A percentile compares a stretch with the other conserved stretches of the same genome.
Conservation (phyloP, 2,888 invertebrate genomes). For the Cacoxenus indagator region DNA sequence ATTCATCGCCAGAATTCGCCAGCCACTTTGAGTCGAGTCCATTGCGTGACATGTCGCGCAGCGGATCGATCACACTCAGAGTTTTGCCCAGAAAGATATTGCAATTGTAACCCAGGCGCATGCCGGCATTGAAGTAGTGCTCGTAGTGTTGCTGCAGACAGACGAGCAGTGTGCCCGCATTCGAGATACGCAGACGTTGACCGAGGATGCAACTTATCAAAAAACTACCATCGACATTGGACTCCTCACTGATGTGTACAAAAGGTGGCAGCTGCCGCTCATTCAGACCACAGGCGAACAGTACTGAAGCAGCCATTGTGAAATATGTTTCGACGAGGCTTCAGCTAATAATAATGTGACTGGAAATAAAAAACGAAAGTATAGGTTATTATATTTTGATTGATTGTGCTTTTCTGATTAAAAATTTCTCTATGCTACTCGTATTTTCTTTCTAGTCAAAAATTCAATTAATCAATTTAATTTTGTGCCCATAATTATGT, state of each 20-base stretch:
- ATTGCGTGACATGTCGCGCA: conserved; percentile 71
- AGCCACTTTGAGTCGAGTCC: conserved; percentile 67
- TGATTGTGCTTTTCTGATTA: too few relatives aligned
- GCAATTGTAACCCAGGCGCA: conserved; percentile 81
- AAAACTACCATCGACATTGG: conserved; percentile 81
- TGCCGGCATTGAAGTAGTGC: conserved; percentile 82
- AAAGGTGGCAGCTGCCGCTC: conserved; percentile 74
- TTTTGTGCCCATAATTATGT: neutral
- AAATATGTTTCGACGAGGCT: neutral
- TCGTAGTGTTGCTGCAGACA: conserved; percentile 79
- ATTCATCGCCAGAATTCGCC: conserved; percentile 55
- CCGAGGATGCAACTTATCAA: conserved; percentile 78
- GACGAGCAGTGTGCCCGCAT: conserved; percentile 75
- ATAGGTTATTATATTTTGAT: neutral
- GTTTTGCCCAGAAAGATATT: conserved; percentile 72
- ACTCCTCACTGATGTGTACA: conserved; percentile 79
- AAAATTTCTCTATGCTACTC: too few relatives aligned
- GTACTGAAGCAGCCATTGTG: conserved; percentile 76
- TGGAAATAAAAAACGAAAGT: conserved; percentile 30
- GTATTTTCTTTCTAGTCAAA: too few relatives aligned
- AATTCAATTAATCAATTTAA: neutral
- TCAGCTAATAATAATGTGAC: conserved; percentile 15
- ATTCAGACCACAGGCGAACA: conserved; percentile 76
- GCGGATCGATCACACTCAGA: conserved; percentile 73
- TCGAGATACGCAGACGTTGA: conserved; percentile 75